phyloP scores from a whole-genome alignment of 2,113 vertebrate genomes.

The Hypanus sabinus region DNA sequence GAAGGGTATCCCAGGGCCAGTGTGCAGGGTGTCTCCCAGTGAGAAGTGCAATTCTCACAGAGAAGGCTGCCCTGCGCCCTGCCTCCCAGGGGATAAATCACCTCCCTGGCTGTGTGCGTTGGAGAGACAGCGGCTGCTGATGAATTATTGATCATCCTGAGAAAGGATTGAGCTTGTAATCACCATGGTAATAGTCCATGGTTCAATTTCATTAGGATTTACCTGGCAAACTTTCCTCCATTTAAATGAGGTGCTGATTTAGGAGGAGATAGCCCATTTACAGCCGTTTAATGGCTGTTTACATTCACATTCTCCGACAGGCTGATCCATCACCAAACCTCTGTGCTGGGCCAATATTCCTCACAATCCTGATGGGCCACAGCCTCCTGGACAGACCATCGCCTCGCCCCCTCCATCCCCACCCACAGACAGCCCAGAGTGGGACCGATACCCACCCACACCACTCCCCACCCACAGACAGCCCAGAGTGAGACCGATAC shows the following conservation, averaged over 20 bases:
- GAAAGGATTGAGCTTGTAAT: constrained; percentile 9
- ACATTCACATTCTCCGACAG: background rate
- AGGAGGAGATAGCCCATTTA: background rate
- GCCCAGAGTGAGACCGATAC: too few species aligned
- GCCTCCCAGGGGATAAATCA: background rate
- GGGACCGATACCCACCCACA: too few species aligned
- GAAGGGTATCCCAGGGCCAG: too few species aligned
- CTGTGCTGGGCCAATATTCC: background rate
- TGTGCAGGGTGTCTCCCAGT: too few species aligned
- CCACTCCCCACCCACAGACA: too few species aligned
- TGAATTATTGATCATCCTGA: constrained; percentile 25
- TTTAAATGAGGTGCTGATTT: constrained; percentile 23
- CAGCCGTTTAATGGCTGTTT: background rate
- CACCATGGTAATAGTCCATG: background rate
- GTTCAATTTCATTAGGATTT: background rate
- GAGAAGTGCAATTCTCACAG: too few species aligned
- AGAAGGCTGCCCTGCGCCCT: too few species aligned
- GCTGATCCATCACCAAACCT: background rate
- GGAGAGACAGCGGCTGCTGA: background rate
- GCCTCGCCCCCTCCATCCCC: background rate
- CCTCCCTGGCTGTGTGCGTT: background rate
- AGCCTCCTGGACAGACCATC: too few species aligned
- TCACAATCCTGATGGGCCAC: background rate
- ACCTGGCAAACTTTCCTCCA: background rate
- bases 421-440: too few species aligned